These are phyloP conservation scores for Pandemis heparana DNA, from an alignment of 2,888 invertebrate genomes.

Conservation along the genomic window DNA sequence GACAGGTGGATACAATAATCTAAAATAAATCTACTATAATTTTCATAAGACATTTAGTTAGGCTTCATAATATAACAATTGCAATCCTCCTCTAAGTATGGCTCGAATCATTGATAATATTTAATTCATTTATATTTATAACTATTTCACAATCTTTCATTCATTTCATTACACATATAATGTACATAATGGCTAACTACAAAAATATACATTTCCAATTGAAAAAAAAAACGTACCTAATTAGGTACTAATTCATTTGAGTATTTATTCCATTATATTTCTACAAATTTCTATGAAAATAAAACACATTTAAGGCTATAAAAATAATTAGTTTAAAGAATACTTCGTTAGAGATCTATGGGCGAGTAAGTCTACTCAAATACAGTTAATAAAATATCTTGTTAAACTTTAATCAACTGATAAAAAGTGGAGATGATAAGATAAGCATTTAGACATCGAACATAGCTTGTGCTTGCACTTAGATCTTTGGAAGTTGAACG, in stretches of 20 bases:
- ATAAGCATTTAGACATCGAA: neutral
- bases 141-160: constrained; percentile 53
- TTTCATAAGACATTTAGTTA: constrained; percentile 83
- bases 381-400: constrained; percentile 15
- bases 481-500: neutral
- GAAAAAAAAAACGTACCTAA: constrained; percentile 42
- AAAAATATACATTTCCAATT: constrained; percentile 43
- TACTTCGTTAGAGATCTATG: constrained; percentile 56
- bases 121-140: constrained; percentile 53
- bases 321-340: constrained; percentile 48
- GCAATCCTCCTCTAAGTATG: constrained; percentile 63
- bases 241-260: constrained; percentile 42
- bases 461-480: neutral
- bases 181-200: constrained; percentile 54
- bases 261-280: constrained; percentile 43
- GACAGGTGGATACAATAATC: constrained; percentile 66
- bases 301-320: constrained; percentile 41
- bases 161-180: constrained; percentile 59
- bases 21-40: constrained; percentile 54
- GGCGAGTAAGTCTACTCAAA: constrained; percentile 34
- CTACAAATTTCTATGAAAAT: constrained; percentile 37
- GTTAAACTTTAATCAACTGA: neutral
- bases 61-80: constrained; percentile 68
- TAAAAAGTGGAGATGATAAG: neutral
- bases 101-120: constrained; percentile 74